Conservation (phyloP, 2,888 invertebrate genomes). For the Calephelis perditalis region DNA sequence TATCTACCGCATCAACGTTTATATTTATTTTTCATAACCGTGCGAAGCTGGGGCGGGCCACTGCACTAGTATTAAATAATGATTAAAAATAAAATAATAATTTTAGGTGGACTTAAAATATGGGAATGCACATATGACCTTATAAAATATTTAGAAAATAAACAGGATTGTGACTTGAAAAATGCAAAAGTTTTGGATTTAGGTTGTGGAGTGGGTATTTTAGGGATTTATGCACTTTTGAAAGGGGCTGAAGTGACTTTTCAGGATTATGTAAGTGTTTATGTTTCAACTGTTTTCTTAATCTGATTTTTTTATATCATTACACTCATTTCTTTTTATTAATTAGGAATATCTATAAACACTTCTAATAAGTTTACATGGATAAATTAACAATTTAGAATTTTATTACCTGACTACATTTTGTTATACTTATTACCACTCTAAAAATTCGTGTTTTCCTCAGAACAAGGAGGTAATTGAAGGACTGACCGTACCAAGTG, state of each 20-base stretch:
- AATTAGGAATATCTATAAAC: too few species aligned
- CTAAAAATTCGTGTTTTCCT: slow-evolving; percentile 32
- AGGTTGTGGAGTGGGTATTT: slow-evolving; percentile 94
- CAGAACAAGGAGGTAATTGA: slow-evolving; percentile 92
- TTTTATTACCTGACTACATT: too few species aligned
- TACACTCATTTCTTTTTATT: not conserved
- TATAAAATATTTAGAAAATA: slow-evolving; percentile 78
- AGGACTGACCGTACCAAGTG: slow-evolving; percentile 89
- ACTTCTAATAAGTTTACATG: too few species aligned
- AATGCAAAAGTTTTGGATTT: slow-evolving; percentile 86
- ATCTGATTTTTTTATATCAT: not conserved
- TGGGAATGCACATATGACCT: slow-evolving; percentile 97
- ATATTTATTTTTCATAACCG: too few species aligned
- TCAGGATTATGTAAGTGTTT: slow-evolving; percentile 93
- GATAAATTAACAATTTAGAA: too few species aligned
- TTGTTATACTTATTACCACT: not conserved
- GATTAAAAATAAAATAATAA: slow-evolving; percentile 18
- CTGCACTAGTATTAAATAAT: not conserved
- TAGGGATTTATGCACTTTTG: slow-evolving; percentile 87
- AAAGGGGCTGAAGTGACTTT: slow-evolving; percentile 86
- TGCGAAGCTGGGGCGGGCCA: too few species aligned
- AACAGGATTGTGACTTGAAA: slow-evolving; percentile 47
- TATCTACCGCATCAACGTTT: too few species aligned
- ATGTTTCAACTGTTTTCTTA: not conserved
- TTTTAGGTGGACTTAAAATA: slow-evolving; percentile 92